Conservation (phyloP, 92 coral and sea anemone species). For the Pocillopora meandrina region DNA sequence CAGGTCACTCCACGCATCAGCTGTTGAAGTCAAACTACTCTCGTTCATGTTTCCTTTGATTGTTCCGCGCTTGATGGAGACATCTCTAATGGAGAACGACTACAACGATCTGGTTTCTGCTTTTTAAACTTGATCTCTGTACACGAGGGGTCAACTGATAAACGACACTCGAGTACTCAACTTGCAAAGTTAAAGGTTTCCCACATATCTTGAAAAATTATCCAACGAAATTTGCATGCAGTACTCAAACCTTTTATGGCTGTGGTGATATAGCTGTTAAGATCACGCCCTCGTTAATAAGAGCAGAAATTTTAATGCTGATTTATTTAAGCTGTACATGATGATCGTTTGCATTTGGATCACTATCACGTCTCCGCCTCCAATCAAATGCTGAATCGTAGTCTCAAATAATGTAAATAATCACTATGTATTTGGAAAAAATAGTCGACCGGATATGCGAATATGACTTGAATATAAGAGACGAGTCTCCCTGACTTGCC, state of each 20-base stretch:
- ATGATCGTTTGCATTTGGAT: conserved; percentile 13
- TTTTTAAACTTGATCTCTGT: not conserved
- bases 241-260: not conserved
- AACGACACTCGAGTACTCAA: not conserved
- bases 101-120: not conserved
- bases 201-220: not conserved
- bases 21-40: not conserved
- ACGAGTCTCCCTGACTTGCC: not conserved
- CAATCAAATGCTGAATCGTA: not conserved
- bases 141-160: not conserved
- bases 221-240: not conserved
- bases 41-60: conserved; percentile 1
- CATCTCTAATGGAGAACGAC: not conserved
- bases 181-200: not conserved
- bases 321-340: not conserved
- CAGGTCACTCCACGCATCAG: conserved; percentile 23
- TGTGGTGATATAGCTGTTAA: not conserved
- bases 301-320: conserved; percentile 9
- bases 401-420: too few species aligned
- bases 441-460: too few species aligned
- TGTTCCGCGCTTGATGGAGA: not conserved
- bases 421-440: not conserved
- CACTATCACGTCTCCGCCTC: conserved; percentile 17
- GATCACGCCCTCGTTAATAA: conserved; percentile 5
- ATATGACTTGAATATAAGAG: not conserved